A percentile compares a stretch with the other conserved stretches of the same genome.
Evolutionary conservation across 1,140 invertebrate species (phyloP).

Genomic region (Scaptomyza montana): DNA sequence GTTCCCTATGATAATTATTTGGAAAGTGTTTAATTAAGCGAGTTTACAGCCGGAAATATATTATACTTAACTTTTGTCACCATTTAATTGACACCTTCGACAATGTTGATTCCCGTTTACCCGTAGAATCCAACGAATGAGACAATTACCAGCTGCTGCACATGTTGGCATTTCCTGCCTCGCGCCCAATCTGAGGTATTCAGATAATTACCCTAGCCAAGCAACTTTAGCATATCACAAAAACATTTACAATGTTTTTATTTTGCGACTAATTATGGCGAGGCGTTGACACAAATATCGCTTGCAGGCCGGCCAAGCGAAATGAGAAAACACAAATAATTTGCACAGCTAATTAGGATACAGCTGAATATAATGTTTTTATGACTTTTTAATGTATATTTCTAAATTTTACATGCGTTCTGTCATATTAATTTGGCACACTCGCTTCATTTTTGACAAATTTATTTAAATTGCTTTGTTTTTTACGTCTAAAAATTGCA

Average conservation of each 20-base stretch:
- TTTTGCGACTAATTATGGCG: slow-evolving; percentile 55
- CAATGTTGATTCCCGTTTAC: not conserved
- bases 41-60: too few species aligned
- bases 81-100: slow-evolving; percentile 42
- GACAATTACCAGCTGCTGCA: slow-evolving; percentile 58
- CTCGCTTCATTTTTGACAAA: slow-evolving; percentile 1
- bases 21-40: too few species aligned
- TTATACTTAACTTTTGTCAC: not conserved
- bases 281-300: slow-evolving; percentile 71
- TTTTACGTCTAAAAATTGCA: slow-evolving; percentile 4
- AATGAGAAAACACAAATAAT: slow-evolving; percentile 51
- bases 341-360: slow-evolving; percentile 68
- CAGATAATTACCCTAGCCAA: slow-evolving; percentile 49
- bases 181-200: too few species aligned
- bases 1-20: too few species aligned
- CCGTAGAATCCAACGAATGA: slow-evolving; percentile 8
- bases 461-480: slow-evolving; percentile 17
- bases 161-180: slow-evolving; percentile 60
- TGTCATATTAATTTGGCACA: slow-evolving; percentile 36
- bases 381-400: slow-evolving; percentile 71
- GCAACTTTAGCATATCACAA: slow-evolving; percentile 26
- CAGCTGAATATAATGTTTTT: slow-evolving; percentile 72
- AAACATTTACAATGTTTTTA: slow-evolving; percentile 61
- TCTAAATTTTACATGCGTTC: slow-evolving; percentile 61
- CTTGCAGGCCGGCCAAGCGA: slow-evolving; percentile 41